Conservation (phyloP, 2,797 vertebrate species). For the Megaceryle alcyon region DNA sequence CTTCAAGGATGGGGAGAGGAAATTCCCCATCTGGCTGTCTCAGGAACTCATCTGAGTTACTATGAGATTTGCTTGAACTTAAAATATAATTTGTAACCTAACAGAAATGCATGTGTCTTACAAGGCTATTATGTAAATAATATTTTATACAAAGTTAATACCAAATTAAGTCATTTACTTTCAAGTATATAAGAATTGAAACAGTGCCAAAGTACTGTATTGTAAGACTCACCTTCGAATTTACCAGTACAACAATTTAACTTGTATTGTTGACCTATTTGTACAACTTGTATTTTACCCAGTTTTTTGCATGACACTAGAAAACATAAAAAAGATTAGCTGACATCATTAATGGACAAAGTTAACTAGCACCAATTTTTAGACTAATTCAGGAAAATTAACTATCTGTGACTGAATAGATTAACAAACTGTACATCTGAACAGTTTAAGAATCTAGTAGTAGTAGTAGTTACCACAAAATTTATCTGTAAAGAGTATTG, state of each 20-base stretch:
- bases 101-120: neutral
- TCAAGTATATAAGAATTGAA: neutral
- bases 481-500: neutral
- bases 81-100: neutral
- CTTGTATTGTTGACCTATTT: neutral
- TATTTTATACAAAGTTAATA: neutral
- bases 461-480: neutral
- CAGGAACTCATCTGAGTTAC: neutral
- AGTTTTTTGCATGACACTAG: neutral
- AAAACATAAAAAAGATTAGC: neutral
- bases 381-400: neutral
- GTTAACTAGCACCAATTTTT: neutral
- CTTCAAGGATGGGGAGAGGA: neutral
- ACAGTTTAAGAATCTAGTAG: neutral
- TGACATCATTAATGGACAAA: neutral
- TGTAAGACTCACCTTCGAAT: neutral
- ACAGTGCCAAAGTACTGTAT: neutral
- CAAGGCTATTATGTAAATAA: neutral
- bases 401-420: neutral
- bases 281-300: neutral
- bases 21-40: neutral
- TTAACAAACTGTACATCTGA: neutral
- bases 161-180: neutral
- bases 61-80: neutral
- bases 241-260: neutral